These are phyloP conservation scores for Chloebia gouldiae DNA, from an alignment of 2,113 vertebrate genomes.

Conservation along the genomic window DNA sequence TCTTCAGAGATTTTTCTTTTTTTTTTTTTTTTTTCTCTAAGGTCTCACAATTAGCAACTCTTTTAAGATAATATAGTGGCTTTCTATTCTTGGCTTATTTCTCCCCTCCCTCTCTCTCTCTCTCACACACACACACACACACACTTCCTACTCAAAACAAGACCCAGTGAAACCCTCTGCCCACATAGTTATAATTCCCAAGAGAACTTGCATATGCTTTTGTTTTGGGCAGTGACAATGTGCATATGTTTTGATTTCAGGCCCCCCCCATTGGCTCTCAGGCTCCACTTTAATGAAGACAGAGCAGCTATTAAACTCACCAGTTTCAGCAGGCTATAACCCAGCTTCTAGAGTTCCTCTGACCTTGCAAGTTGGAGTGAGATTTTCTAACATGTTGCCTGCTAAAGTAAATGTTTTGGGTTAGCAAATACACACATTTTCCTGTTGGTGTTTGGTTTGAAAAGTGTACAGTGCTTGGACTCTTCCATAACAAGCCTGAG, in stretches of 20 bases:
- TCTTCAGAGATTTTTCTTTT: background rate
- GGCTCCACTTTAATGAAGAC: conserved; percentile 35
- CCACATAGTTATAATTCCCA: conserved; percentile 54
- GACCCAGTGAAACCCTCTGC: conserved; percentile 60
- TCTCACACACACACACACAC: background rate
- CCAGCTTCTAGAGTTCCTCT: background rate
- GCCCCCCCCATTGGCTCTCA: background rate
- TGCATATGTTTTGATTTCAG: conserved; percentile 63
- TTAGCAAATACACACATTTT: background rate
- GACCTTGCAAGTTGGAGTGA: conserved; percentile 7
- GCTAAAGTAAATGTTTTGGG: background rate
- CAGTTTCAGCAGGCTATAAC: background rate
- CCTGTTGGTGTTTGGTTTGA: background rate
- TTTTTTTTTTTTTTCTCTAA: background rate
- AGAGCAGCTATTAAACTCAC: conserved; percentile 7
- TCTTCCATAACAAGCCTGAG: background rate
- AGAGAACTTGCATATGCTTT: conserved; percentile 64
- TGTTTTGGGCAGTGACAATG: conserved; percentile 64
- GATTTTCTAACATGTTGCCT: background rate
- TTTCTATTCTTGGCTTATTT: conserved; percentile 56
- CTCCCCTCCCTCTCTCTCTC: background rate
- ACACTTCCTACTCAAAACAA: conserved; percentile 60
- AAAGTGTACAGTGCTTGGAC: background rate
- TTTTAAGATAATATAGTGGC: conserved; percentile 17
- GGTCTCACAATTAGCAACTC: conserved; percentile 13